Evolutionary conservation across 1,140 invertebrate species (phyloP).

Genomic region (Panulirus ornatus): DNA sequence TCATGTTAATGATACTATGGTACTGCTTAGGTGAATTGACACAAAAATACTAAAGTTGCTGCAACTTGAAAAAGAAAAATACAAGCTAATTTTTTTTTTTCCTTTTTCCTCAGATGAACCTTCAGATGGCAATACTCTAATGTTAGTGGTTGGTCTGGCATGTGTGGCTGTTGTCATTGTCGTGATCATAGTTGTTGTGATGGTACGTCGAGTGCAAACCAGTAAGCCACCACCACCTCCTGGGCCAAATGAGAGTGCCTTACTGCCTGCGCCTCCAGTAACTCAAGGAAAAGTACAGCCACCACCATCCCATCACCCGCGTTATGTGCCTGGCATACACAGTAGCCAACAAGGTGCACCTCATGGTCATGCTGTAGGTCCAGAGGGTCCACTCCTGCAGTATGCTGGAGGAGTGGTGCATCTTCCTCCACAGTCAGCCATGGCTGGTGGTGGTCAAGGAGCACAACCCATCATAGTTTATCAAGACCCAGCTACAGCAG

Average conservation of each 20-base stretch:
- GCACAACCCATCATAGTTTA: constrained; percentile 63
- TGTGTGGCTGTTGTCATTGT: constrained; percentile 44
- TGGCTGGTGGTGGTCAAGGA: constrained; percentile 60
- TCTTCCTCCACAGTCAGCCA: constrained; percentile 59
- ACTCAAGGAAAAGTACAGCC: constrained; percentile 62
- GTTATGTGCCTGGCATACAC: constrained; percentile 49
- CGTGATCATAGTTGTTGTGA: constrained; percentile 32
- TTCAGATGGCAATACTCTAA: constrained; percentile 42
- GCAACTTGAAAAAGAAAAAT: no score
- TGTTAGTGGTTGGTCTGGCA: constrained; percentile 47
- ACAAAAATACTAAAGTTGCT: no score
- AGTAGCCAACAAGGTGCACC: constrained; percentile 41
- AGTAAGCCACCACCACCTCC: constrained; percentile 59
- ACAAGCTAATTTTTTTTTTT: no score
- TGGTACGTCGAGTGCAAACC: constrained; percentile 52
- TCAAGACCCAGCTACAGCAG: constrained; percentile 63
- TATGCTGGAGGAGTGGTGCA: constrained; percentile 61
- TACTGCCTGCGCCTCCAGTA: constrained; percentile 56
- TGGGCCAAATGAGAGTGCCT: constrained; percentile 44
- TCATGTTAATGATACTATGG: no score
- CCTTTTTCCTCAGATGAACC: constrained; percentile 43
- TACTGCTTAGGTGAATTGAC: no score
- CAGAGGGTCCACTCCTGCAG: constrained; percentile 52
- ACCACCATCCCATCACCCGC: constrained; percentile 52
- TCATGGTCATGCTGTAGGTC: constrained; percentile 61